Evolutionary conservation across 92 coral and sea anemone genomes (phyloP), one percentile per base, ranked within the genome.

Genomic region (Micromussa lordhowensis): DNA sequence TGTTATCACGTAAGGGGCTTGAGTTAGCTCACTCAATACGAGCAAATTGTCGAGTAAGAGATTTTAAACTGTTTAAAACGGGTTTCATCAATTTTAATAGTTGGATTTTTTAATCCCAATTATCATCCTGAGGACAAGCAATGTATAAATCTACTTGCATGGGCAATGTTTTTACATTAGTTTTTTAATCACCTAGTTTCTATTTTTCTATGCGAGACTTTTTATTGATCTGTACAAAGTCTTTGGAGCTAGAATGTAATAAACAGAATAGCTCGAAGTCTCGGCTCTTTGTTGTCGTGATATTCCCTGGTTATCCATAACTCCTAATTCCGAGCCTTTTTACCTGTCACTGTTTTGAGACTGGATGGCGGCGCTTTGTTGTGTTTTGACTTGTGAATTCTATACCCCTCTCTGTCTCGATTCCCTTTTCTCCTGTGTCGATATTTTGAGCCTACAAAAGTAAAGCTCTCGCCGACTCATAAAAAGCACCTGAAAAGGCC

Each of bases 191-290:
- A 13, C 10, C 29, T 74, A 74, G 70, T 75, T 84, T 84, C 55
- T 84, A 84, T 84, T 84, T 84, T 84, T 73, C 80, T 84, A 74
- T 74, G 54, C 22, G 40, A 35, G 51, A 36, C 58, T 19, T 34
- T 48, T 73, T 68, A n/a, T 5, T 84, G n/a, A 82, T 69, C 48
- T 82, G 86, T 82, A 69, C 28, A 82, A 36, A 24, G 61, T 38
- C 31, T 82, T 34, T 82, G 28, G 48, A 69, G 54, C 21, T 59
- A 57, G 80, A 84, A 35, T 17, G 40, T 16, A 84, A 73, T 84
- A 84, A 84, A 84, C 81, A 26, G 31, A 28, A 17, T 22, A 54
- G 29, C 34, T 15, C 26, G 34, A 73, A 22, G 59, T 35, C 13
- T 15, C 36, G 29, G 55, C 22, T 34, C 21, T 29, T 28, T 21